phyloP scores from a whole-genome alignment of 1,140 invertebrate species.

The Battus philenor region DNA sequence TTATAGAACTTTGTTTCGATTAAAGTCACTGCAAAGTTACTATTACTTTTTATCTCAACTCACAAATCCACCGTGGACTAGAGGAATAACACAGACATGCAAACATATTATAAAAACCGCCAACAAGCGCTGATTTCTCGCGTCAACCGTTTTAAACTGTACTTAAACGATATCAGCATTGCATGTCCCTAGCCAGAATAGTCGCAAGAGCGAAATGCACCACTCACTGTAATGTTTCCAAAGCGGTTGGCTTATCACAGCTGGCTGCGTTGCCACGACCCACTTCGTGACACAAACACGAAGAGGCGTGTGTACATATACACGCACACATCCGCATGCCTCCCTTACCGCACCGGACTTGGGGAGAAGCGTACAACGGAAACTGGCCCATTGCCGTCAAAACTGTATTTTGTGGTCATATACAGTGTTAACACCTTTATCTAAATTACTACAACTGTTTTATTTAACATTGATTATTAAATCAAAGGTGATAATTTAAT shows the following conservation, averaged over 20 bases:
- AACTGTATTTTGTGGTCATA: background rate
- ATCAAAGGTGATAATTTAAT: no score
- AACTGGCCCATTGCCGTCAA: background rate
- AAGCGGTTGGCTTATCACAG: slow-evolving; percentile 9
- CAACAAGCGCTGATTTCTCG: slow-evolving; percentile 3
- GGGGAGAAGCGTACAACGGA: background rate
- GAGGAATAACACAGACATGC: background rate
- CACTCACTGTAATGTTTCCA: slow-evolving; percentile 6
- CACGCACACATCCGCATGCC: background rate
- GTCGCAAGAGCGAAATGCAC: slow-evolving; percentile 5
- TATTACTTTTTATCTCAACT: no score
- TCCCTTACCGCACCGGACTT: background rate
- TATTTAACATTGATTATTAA: no score
- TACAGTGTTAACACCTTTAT: background rate
- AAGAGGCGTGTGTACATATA: slow-evolving; percentile 2
- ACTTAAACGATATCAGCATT: slow-evolving; percentile 6
- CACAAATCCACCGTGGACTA: no score
- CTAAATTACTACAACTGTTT: background rate
- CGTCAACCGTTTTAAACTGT: slow-evolving; percentile 5
- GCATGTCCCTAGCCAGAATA: background rate
- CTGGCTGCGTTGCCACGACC: slow-evolving; percentile 7
- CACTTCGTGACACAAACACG: slow-evolving; percentile 4
- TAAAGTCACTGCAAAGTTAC: no score
- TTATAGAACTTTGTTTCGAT: no score
- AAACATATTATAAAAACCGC: background rate